phyloP scores from a whole-genome alignment of 1,140 invertebrate species.

The Artemia franciscana region DNA sequence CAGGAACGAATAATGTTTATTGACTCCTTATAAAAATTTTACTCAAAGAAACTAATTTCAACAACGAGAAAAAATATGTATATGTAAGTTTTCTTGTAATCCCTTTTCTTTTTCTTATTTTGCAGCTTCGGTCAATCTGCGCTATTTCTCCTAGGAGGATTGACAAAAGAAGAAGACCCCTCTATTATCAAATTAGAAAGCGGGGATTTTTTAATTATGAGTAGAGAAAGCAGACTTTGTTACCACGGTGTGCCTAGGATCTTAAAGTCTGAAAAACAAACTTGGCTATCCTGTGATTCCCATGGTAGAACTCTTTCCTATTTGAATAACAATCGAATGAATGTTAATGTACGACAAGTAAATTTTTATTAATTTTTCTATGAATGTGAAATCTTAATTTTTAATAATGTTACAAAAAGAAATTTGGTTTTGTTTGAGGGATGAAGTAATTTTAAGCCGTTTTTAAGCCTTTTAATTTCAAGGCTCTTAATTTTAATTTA shows the following conservation, averaged over 20 bases:
- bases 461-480: too few species aligned
- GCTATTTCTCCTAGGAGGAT: constrained; percentile 58
- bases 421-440: too few species aligned
- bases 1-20: too few species aligned
- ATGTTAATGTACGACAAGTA: constrained; percentile 8
- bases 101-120: constrained; percentile 13
- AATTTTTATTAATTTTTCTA: neutral
- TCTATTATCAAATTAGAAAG: constrained; percentile 41
- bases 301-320: neutral
- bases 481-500: too few species aligned
- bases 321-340: constrained; percentile 4
- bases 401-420: too few species aligned
- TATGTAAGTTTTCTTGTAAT: too few species aligned
- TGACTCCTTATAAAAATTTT: too few species aligned
- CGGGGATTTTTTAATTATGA: constrained; percentile 64
- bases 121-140: constrained; percentile 62
- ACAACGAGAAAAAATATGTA: too few species aligned
- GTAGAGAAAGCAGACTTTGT: constrained; percentile 38
- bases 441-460: too few species aligned
- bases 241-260: constrained; percentile 34
- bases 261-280: neutral
- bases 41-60: too few species aligned
- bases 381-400: too few species aligned
- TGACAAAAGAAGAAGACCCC: constrained; percentile 33
- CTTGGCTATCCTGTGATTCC: neutral